These are phyloP conservation scores for Philypnodon macrostomus DNA, from an alignment of 2,797 vertebrate genomes.

Conservation along the genomic window DNA sequence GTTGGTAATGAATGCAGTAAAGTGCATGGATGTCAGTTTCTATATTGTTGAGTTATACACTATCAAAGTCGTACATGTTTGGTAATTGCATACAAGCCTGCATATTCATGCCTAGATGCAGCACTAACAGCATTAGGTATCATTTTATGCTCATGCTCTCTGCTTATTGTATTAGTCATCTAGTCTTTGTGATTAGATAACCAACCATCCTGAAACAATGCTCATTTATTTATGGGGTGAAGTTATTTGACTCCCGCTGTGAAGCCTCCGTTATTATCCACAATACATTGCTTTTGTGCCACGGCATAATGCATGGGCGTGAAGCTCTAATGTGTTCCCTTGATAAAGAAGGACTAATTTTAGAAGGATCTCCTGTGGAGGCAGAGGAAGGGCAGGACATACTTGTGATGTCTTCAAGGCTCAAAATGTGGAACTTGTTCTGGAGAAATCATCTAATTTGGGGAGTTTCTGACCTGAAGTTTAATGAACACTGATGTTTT, in stretches of 20 bases:
- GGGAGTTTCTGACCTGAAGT: neutral
- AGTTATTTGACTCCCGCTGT: conserved; percentile 55
- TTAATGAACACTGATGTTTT: no score
- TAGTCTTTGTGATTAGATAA: conserved; percentile 53
- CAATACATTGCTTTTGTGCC: conserved; percentile 50
- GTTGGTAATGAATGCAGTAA: no score
- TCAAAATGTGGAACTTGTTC: conserved; percentile 5
- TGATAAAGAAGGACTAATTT: conserved; percentile 56
- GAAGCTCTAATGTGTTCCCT: conserved; percentile 51
- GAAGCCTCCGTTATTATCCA: conserved; percentile 47
- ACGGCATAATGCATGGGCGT: conserved; percentile 45
- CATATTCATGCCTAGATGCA: neutral
- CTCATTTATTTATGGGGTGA: conserved; percentile 53
- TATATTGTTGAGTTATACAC: no score
- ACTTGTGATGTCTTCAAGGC: conserved; percentile 26
- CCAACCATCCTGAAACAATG: conserved; percentile 51
- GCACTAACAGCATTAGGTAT: conserved; percentile 12
- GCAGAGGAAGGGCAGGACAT: conserved; percentile 25
- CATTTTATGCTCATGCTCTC: conserved; percentile 22
- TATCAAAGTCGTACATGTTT: conserved; percentile 1
- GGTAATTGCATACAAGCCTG: conserved; percentile 13
- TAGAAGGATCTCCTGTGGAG: conserved; percentile 38
- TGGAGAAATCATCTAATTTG: conserved; percentile 6
- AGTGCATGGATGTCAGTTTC: no score
- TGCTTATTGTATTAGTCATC: conserved; percentile 27